phyloP scores from a whole-genome alignment of 2,113 vertebrate species.

The Tachuris rubrigastra region DNA sequence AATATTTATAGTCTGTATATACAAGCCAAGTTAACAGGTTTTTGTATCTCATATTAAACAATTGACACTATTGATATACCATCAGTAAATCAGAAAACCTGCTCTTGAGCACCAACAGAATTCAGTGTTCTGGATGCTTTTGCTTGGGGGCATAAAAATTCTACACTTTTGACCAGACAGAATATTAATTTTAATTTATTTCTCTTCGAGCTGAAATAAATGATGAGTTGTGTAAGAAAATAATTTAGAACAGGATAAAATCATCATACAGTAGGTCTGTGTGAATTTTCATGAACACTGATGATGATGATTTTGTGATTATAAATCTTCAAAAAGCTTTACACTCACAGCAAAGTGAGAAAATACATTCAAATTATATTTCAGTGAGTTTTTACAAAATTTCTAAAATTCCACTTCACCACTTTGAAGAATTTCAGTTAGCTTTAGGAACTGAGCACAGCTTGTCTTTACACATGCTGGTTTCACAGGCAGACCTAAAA shows the following conservation, averaged over 20 bases:
- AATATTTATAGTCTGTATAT: not conserved
- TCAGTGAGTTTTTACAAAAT: not conserved
- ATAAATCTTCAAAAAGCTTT: not conserved
- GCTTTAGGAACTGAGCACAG: not conserved
- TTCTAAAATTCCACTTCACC: not conserved
- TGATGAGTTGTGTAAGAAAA: not conserved
- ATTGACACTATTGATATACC: not conserved
- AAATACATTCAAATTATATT: not conserved
- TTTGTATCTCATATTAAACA: not conserved
- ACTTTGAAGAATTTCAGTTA: not conserved
- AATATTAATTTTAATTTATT: not conserved
- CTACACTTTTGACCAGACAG: not conserved
- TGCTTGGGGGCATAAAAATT: not conserved
- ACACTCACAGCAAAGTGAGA: not conserved
- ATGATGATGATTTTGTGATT: not conserved
- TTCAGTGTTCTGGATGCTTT: not conserved
- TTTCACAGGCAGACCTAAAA: not conserved
- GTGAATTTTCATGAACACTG: not conserved
- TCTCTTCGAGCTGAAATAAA: slow-evolving; percentile 17
- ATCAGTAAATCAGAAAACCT: not conserved
- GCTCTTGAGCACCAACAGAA: not conserved
- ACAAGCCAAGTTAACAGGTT: not conserved
- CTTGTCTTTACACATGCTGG: not conserved
- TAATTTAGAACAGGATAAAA: not conserved
- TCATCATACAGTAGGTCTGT: not conserved